Percentiles rank a stretch among this genome's conserved stretches.
Evolutionary conservation across 2,888 invertebrate species (phyloP).

Genomic region (Eupeodes luniger): DNA sequence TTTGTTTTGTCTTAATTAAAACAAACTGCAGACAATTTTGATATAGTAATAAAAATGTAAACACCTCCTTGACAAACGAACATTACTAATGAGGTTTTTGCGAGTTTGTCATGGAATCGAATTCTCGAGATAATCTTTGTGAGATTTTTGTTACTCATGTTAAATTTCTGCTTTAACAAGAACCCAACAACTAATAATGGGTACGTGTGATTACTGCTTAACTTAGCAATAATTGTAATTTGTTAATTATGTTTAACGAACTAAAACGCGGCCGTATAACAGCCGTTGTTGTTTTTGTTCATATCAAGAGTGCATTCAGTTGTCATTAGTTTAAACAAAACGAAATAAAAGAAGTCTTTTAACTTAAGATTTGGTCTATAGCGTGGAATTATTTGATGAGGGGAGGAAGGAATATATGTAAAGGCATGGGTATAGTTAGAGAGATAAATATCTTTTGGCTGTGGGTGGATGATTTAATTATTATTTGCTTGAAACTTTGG

Average conservation of each 20-base stretch:
- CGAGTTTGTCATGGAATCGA: slow-evolving; percentile 59
- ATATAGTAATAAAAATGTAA: background rate
- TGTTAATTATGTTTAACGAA: slow-evolving; percentile 76
- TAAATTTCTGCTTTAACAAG: slow-evolving; percentile 9
- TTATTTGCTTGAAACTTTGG: slow-evolving; percentile 69
- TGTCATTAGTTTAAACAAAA: slow-evolving; percentile 41
- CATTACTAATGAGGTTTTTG: slow-evolving; percentile 65
- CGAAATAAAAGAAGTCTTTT: slow-evolving; percentile 10
- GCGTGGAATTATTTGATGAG: slow-evolving; percentile 22
- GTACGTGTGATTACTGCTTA: slow-evolving; percentile 1
- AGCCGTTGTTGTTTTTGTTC: background rate
- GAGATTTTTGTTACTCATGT: slow-evolving; percentile 9
- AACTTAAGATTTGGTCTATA: slow-evolving; percentile 39
- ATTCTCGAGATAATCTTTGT: slow-evolving; percentile 42
- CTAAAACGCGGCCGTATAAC: slow-evolving; percentile 67
- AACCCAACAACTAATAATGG: slow-evolving; percentile 34
- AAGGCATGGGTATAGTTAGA: background rate
- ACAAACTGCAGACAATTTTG: slow-evolving; percentile 2
- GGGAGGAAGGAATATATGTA: background rate
- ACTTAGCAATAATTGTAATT: slow-evolving; percentile 63
- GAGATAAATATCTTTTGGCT: slow-evolving; percentile 67
- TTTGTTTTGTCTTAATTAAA: background rate
- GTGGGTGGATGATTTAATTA: slow-evolving; percentile 75
- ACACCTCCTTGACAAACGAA: background rate
- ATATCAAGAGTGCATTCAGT: slow-evolving; percentile 34